Evolutionary conservation across 2,888 invertebrate genomes (phyloP), one percentile per base, ranked within the genome.

Genomic region (Patella ulyssiponensis): DNA sequence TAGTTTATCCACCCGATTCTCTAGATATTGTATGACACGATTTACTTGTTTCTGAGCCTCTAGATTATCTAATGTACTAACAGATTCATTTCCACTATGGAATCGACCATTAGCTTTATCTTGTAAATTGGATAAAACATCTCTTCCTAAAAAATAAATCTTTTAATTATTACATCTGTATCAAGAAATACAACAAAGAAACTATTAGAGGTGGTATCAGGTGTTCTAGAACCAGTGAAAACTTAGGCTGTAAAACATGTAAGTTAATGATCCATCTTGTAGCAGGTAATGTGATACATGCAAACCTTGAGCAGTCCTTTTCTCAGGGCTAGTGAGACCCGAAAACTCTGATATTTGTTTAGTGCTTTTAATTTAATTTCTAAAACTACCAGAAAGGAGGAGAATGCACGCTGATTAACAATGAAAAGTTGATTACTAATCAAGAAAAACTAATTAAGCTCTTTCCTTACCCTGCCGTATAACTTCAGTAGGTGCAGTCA

Each of bases 1-100:
- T 52, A 91, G 81, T 72, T 87, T 87, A 52, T 90, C 88, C 73
- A 91, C 82, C 23, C 89, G 85, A 76, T 82, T 86, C 79, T 90
- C 89, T 72, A 91, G 86, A 76, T 85, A 84, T 64, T 88, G 89
- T 44, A 91, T 82, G 27, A 86, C 81, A 5, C 86, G 82, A 79
- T 89, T 89, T 56, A 90, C 87, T 75, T 88, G 88, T 74, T 88
- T 87, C 80, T 88, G 88, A 3, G 87, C 84, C 78, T 89, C 89
- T 44, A 88, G 80, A 77, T 86, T 87, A 80, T 91, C 91, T 74
- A 89, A 80, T 9, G 89, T 90, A 54, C 85, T 86, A 17, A 86
- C 84, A 9, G 82, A 73, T 20, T 85, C 85, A n/a, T 86, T 86
- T 53, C 83, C 86, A 11, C 56, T 54, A 44, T 74, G 11, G 71